These are phyloP conservation scores for Diaprepes abbreviatus DNA, from an alignment of 2,888 invertebrate species.

Conservation along the genomic window DNA sequence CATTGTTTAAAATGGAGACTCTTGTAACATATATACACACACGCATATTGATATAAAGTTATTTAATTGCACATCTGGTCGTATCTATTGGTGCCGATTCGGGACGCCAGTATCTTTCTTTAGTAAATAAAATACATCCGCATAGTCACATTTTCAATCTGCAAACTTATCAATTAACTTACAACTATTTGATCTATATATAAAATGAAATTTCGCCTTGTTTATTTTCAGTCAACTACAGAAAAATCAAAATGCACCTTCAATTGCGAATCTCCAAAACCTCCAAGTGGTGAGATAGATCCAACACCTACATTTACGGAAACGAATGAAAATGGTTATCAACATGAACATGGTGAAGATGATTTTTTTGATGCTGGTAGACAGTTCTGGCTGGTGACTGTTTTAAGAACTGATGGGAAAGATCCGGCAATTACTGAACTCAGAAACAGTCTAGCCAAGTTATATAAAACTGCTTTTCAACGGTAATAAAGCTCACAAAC, in stretches of 20 bases:
- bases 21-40: too few species aligned
- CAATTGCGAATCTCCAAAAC: constrained; percentile 68
- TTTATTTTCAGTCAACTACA: constrained; percentile 39
- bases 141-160: too few species aligned
- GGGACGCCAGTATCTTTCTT: too few species aligned
- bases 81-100: too few species aligned
- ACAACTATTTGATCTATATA: too few species aligned
- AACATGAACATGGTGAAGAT: constrained; percentile 54
- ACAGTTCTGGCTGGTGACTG: constrained; percentile 87
- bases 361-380: constrained; percentile 70
- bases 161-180: too few species aligned
- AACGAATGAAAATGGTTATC: not conserved
- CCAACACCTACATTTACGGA: constrained; percentile 64
- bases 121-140: too few species aligned
- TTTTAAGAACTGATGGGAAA: constrained; percentile 73
- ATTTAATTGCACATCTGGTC: too few species aligned
- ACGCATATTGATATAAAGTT: too few species aligned
- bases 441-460: constrained; percentile 80
- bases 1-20: too few species aligned
- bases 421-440: constrained; percentile 72
- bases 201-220: too few species aligned
- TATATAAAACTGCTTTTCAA: constrained; percentile 86
- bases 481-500: constrained; percentile 74
- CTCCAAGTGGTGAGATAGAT: constrained; percentile 68
- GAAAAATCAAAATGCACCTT: constrained; percentile 67